Conservation (phyloP, 2,888 invertebrate genomes). For the Sarcophaga rosellei region DNA sequence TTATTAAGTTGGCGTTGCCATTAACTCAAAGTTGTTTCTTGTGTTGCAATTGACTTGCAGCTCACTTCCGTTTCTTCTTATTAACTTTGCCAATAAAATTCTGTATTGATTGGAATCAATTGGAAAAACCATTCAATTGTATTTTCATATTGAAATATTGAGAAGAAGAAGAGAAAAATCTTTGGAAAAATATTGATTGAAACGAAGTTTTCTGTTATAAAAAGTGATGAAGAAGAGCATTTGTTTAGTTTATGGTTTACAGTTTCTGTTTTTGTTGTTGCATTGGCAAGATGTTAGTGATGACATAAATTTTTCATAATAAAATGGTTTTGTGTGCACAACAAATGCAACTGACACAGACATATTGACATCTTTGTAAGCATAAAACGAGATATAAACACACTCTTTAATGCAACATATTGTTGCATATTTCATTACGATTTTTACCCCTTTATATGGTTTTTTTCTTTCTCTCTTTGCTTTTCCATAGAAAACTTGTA, state of each 20-base stretch:
- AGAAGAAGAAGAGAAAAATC: too few species aligned
- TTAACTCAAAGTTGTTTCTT: too few species aligned
- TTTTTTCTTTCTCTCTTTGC: too few species aligned
- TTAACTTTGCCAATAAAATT: too few species aligned
- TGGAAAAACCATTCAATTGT: too few species aligned
- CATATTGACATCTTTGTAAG: slow-evolving; percentile 37
- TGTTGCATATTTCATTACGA: not conserved
- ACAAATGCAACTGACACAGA: slow-evolving; percentile 49
- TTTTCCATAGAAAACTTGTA: too few species aligned
- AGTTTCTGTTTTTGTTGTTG: not conserved
- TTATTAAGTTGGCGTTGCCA: too few species aligned
- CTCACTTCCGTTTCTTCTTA: too few species aligned
- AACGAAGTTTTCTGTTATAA: too few species aligned
- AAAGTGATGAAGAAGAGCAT: not conserved
- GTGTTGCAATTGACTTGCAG: too few species aligned
- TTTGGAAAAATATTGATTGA: not conserved
- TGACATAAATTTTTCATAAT: slow-evolving; percentile 55
- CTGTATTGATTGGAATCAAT: too few species aligned
- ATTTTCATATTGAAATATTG: too few species aligned
- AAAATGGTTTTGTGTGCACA: slow-evolving; percentile 37
- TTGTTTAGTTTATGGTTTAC: not conserved
- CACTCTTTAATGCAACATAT: not conserved
- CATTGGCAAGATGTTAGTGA: slow-evolving; percentile 22
- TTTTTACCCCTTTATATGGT: not conserved
- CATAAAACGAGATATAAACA: not conserved